Percentiles rank a stretch among this genome's conserved stretches.
phyloP scores from a whole-genome alignment of 2,888 invertebrate species.

The Junonia oenone region DNA sequence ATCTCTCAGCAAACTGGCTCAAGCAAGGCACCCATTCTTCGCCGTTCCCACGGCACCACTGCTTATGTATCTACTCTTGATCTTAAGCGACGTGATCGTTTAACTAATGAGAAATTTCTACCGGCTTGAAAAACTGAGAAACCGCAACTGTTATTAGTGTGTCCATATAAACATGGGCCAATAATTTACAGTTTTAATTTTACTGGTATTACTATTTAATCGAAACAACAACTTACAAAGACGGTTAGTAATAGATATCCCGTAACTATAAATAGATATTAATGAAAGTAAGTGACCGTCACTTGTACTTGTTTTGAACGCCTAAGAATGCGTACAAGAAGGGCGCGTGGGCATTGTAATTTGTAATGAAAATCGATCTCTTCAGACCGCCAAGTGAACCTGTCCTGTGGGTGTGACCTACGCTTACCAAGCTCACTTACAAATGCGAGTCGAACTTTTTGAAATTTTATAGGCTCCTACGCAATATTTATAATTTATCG shows the following conservation, averaged over 20 bases:
- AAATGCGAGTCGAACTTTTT: conserved; percentile 50
- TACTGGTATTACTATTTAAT: background rate
- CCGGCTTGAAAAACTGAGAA: conserved; percentile 42
- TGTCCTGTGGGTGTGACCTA: conserved; percentile 67
- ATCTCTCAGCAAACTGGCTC: conserved; percentile 72
- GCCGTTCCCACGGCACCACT: conserved; percentile 69
- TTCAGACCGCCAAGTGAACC: conserved; percentile 60
- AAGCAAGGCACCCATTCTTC: conserved; percentile 60
- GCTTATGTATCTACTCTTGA: conserved; percentile 51
- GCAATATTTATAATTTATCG: conserved; percentile 47
- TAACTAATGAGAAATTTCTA: conserved; percentile 61
- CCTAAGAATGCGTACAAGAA: conserved; percentile 54
- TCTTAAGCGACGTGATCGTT: conserved; percentile 61
- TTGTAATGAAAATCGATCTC: conserved; percentile 72
- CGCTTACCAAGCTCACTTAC: conserved; percentile 41
- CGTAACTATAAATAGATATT: conserved; percentile 8
- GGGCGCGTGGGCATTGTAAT: conserved; percentile 62
- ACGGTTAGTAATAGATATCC: background rate
- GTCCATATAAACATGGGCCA: background rate
- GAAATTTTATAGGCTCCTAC: conserved; percentile 49
- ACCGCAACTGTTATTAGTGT: conserved; percentile 2
- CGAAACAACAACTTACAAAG: background rate
- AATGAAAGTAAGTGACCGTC: conserved; percentile 40
- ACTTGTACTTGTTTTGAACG: conserved; percentile 35
- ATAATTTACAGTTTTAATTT: background rate